Evolutionary conservation across 2,888 invertebrate genomes (phyloP).

Genomic region (Drosophila neotestacea): DNA sequence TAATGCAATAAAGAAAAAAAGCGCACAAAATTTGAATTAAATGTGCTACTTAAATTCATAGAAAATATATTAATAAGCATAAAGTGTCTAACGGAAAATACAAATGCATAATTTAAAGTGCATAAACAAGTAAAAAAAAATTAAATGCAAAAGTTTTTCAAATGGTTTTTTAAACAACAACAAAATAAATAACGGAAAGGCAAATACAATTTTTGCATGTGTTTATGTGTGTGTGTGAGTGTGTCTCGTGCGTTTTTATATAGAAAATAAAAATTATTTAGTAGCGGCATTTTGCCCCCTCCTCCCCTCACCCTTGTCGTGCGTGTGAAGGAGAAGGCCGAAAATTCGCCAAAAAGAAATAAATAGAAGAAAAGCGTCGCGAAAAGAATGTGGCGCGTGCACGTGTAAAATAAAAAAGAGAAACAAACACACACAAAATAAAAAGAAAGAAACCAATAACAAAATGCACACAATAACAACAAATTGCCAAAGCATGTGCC

Average conservation of each 20-base stretch:
- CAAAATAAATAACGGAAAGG: constrained; percentile 20
- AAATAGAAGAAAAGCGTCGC: constrained; percentile 23
- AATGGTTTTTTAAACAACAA: constrained; percentile 45
- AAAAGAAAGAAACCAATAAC: constrained; percentile 25
- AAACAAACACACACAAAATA: constrained; percentile 25
- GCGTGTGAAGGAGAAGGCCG: constrained; percentile 42
- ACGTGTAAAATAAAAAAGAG: constrained; percentile 62
- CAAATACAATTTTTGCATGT: constrained; percentile 56
- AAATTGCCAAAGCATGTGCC: constrained; percentile 65
- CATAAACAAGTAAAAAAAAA: constrained; percentile 33
- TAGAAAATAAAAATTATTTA: constrained; percentile 27
- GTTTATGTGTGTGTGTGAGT: constrained; percentile 31
- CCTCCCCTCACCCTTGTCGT: constrained; percentile 21
- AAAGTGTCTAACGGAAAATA: constrained; percentile 13
- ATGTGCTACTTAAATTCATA: constrained; percentile 37
- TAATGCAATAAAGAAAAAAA: constrained; percentile 13
- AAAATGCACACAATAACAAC: constrained; percentile 61
- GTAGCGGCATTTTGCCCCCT: constrained; percentile 50
- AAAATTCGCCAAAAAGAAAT: constrained; percentile 37
- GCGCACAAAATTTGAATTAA: constrained; percentile 37
- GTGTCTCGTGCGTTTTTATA: constrained; percentile 40
- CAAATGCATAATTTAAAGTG: constrained; percentile 21
- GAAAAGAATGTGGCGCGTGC: constrained; percentile 72
- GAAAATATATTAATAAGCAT: constrained; percentile 33
- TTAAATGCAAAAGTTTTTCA: constrained; percentile 14